Evolutionary conservation across 2,888 invertebrate genomes (phyloP).

Genomic region (Patella depressa): DNA sequence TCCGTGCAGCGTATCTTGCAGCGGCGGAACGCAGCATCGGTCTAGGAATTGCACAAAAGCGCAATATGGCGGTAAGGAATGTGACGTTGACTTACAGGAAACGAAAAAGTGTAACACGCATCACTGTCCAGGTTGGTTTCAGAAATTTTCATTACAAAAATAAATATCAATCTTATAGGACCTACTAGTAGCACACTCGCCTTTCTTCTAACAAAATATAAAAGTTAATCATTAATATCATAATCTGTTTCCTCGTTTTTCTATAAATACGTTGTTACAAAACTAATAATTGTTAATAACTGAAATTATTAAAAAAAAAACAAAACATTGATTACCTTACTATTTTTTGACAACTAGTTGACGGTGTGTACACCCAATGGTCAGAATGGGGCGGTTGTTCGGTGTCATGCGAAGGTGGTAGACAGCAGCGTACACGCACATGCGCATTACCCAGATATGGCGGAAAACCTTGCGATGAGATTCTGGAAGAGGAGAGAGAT

Average conservation of each 20-base stretch:
- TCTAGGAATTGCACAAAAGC: constrained; percentile 51
- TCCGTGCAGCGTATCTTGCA: constrained; percentile 60
- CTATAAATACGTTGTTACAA: too few species aligned
- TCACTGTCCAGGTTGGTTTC: constrained; percentile 61
- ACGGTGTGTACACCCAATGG: constrained; percentile 60
- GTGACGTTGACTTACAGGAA: constrained; percentile 48
- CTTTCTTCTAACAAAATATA: too few species aligned
- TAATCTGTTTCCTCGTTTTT: too few species aligned
- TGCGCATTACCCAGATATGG: constrained; percentile 54
- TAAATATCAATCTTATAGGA: too few species aligned
- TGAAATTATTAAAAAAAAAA: too few species aligned
- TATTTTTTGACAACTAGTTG: constrained; percentile 44
- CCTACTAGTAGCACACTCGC: too few species aligned
- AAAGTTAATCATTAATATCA: too few species aligned
- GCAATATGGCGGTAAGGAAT: constrained; percentile 55
- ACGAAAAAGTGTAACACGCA: constrained; percentile 55
- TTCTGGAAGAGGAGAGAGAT: constrained; percentile 35
- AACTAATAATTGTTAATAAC: too few species aligned
- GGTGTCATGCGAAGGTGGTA: constrained; percentile 61
- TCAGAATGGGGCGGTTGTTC: constrained; percentile 54
- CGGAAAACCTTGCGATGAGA: constrained; percentile 54
- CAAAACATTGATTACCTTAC: too few species aligned
- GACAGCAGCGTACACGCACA: constrained; percentile 37
- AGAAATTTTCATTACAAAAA: not conserved
- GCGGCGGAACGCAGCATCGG: constrained; percentile 55